These are phyloP conservation scores for Scomber japonicus DNA, from an alignment of 2,113 vertebrate genomes.

Conservation along the genomic window DNA sequence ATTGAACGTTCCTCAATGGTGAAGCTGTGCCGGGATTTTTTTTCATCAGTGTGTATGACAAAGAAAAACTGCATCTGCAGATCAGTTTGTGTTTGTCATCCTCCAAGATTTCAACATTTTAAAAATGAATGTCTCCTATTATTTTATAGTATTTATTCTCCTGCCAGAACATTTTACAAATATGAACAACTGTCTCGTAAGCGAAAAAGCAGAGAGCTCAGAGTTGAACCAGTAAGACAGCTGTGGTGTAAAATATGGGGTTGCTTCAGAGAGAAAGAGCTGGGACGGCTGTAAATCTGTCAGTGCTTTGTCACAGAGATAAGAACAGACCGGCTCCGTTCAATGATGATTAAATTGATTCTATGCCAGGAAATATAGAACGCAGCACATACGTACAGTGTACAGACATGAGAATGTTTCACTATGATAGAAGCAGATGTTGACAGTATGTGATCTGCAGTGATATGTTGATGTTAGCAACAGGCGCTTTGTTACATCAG, in stretches of 20 bases:
- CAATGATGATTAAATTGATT: background rate
- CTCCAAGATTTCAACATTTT: background rate
- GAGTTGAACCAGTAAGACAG: slow-evolving; percentile 8
- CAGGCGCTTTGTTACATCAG: slow-evolving; percentile 18
- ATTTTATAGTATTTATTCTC: background rate
- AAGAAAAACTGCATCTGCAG: no score
- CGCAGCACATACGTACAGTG: background rate
- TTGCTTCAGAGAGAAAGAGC: background rate
- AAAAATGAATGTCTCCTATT: background rate
- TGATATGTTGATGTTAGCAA: slow-evolving; percentile 33
- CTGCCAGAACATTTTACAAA: background rate
- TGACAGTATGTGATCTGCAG: slow-evolving; percentile 32
- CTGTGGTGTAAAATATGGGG: background rate
- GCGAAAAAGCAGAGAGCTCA: background rate
- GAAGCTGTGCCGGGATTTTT: background rate
- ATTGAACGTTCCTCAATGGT: slow-evolving; percentile 10
- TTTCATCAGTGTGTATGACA: background rate
- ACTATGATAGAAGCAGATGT: slow-evolving; percentile 39
- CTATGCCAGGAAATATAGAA: background rate
- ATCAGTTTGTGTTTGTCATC: background rate
- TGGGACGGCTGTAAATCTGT: background rate
- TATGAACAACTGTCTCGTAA: background rate
- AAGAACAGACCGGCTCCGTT: background rate
- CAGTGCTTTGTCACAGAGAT: background rate
- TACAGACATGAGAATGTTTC: background rate